These are phyloP conservation scores for Panopea generosa DNA, from an alignment of 2,888 invertebrate species.

Conservation along the genomic window DNA sequence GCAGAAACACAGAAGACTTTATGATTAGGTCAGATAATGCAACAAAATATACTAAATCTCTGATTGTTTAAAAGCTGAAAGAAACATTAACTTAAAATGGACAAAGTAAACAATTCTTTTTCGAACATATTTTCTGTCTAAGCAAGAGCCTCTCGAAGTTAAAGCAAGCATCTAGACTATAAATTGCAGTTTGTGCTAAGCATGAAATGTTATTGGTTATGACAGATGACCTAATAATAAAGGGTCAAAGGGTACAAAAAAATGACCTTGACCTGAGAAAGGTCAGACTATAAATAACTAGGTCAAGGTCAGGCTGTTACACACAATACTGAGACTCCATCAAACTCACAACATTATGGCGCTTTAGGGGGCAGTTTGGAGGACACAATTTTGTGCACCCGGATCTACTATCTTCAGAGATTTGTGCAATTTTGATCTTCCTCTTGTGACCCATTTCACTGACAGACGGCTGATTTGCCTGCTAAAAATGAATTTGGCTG, in stretches of 20 bases:
- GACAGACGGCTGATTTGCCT: slow-evolving; percentile 8
- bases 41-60: no score
- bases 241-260: not conserved
- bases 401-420: slow-evolving; percentile 29
- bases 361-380: slow-evolving; percentile 59
- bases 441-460: slow-evolving; percentile 11
- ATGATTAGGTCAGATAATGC: no score
- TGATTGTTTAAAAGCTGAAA: no score
- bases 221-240: slow-evolving; percentile 3
- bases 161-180: no score
- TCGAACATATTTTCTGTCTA: no score
- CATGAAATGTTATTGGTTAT: no score
- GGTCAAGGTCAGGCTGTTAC: not conserved
- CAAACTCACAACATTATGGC: slow-evolving; percentile 54
- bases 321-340: slow-evolving; percentile 1
- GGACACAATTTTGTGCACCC: slow-evolving; percentile 57
- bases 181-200: no score
- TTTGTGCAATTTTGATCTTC: slow-evolving; percentile 13
- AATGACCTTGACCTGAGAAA: not conserved
- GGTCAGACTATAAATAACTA: slow-evolving; percentile 2
- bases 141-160: no score
- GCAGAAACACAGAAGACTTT: no score
- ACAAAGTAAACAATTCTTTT: no score
- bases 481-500: slow-evolving; percentile 24
- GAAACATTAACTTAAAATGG: no score